phyloP scores from a whole-genome alignment of 2,113 vertebrate genomes.

The Otis tarda region DNA sequence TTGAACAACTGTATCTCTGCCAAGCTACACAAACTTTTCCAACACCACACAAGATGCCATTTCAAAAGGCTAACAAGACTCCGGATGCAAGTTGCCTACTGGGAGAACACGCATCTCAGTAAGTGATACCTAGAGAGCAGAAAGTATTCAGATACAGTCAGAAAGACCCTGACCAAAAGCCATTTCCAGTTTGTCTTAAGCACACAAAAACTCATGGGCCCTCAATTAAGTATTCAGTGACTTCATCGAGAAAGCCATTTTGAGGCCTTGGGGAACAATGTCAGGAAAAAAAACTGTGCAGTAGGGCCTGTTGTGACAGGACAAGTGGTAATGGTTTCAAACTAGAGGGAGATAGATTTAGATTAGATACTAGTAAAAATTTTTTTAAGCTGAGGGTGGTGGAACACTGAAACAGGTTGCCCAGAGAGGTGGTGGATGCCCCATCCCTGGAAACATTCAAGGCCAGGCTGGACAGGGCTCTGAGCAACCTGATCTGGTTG shows the following conservation, averaged over 20 bases:
- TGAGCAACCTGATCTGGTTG: too few relatives aligned
- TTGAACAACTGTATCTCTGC: slow-evolving; percentile 39
- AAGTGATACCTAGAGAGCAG: not conserved
- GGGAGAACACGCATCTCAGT: not conserved
- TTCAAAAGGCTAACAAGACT: slow-evolving; percentile 20
- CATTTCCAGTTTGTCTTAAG: not conserved
- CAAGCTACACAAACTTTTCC: slow-evolving; percentile 40
- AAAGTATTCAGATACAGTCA: not conserved
- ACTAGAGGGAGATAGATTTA: too few relatives aligned
- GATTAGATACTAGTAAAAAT: too few relatives aligned
- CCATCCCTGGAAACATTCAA: too few relatives aligned
- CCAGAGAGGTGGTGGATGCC: too few relatives aligned
- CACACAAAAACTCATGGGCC: not conserved
- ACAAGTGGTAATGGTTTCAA: too few relatives aligned
- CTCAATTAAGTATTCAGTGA: not conserved
- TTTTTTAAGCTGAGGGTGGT: too few relatives aligned
- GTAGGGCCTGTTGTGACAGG: too few relatives aligned
- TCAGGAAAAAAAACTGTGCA: not conserved
- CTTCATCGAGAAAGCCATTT: not conserved
- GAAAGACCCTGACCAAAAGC: not conserved
- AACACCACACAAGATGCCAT: not conserved
- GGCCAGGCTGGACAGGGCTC: too few relatives aligned
- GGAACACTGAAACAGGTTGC: too few relatives aligned
- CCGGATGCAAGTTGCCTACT: not conserved
- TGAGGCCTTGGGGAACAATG: not conserved